Percentiles rank a stretch among this genome's conserved stretches.
These are phyloP conservation scores for Nudaria mundana DNA, from an alignment of 2,888 invertebrate genomes.

Conservation along the genomic window DNA sequence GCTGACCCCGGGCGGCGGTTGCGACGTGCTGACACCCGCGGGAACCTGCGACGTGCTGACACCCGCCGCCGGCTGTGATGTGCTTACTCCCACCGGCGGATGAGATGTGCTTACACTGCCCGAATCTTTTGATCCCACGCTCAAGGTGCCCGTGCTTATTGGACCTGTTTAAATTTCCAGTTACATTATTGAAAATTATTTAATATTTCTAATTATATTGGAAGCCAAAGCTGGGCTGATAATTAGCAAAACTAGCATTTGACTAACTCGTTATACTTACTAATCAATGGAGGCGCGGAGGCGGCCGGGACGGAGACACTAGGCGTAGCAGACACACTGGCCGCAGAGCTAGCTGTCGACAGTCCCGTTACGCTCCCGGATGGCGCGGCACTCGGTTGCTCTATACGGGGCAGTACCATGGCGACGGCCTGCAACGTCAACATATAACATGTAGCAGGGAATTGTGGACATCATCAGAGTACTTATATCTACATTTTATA, in stretches of 20 bases:
- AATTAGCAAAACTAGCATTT: too few relatives aligned
- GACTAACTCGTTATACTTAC: too few relatives aligned
- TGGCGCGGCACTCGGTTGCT: conserved; percentile 76
- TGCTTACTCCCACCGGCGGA: conserved; percentile 35
- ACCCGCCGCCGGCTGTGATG: conserved; percentile 36
- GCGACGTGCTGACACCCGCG: conserved; percentile 47
- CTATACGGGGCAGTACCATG: conserved; percentile 85
- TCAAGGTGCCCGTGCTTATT: conserved; percentile 40
- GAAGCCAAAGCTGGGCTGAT: background rate
- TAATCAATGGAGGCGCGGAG: conserved; percentile 30
- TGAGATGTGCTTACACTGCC: conserved; percentile 47
- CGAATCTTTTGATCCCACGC: conserved; percentile 44
- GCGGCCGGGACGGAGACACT: conserved; percentile 38
- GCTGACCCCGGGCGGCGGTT: conserved; percentile 37
- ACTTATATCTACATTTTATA: too few relatives aligned
- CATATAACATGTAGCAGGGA: background rate
- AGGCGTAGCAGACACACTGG: conserved; percentile 22
- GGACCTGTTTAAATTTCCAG: conserved; percentile 24
- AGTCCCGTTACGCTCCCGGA: conserved; percentile 40
- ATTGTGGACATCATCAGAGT: too few relatives aligned
- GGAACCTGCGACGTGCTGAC: conserved; percentile 40
- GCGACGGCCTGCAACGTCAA: conserved; percentile 83
- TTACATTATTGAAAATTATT: background rate
- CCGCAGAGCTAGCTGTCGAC: conserved; percentile 35
- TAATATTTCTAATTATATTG: background rate